Evolutionary conservation across 2,113 vertebrate genomes (phyloP).

Genomic region (Nansenia antarctica): DNA sequence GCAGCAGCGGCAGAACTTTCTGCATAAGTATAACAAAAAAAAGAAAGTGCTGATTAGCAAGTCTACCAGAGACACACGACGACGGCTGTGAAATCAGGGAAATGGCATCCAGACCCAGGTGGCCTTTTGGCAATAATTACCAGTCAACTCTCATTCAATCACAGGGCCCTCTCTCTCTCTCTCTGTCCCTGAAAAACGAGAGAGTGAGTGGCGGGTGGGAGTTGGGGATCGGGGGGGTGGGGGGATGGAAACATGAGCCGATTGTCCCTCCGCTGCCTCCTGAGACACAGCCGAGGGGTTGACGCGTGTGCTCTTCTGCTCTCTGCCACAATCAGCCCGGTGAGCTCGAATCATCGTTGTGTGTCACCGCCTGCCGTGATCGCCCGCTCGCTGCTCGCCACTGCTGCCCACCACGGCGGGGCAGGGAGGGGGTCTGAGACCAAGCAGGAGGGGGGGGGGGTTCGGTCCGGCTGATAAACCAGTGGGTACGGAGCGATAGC

Average conservation of each 20-base stretch:
- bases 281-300: constrained; percentile 2
- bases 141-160: constrained; percentile 30
- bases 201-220: neutral
- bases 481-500: neutral
- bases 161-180: neutral
- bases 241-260: no score
- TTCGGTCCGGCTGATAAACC: constrained; percentile 5
- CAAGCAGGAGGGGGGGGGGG: constrained; percentile 24
- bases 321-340: neutral
- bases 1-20: constrained; percentile 5
- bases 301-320: neutral
- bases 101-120: neutral
- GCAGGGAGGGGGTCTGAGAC: constrained; percentile 32
- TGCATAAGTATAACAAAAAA: neutral
- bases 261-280: constrained; percentile 9
- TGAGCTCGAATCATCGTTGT: constrained; percentile 38
- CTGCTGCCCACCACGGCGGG: constrained; percentile 40
- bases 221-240: neutral
- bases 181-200: neutral
- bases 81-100: constrained; percentile 4
- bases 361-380: constrained; percentile 55
- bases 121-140: constrained; percentile 36
- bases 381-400: constrained; percentile 49
- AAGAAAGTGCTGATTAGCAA: constrained; percentile 50
- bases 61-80: neutral